Conservation (phyloP, 2,888 invertebrate genomes). For the Apodemia mormo region DNA sequence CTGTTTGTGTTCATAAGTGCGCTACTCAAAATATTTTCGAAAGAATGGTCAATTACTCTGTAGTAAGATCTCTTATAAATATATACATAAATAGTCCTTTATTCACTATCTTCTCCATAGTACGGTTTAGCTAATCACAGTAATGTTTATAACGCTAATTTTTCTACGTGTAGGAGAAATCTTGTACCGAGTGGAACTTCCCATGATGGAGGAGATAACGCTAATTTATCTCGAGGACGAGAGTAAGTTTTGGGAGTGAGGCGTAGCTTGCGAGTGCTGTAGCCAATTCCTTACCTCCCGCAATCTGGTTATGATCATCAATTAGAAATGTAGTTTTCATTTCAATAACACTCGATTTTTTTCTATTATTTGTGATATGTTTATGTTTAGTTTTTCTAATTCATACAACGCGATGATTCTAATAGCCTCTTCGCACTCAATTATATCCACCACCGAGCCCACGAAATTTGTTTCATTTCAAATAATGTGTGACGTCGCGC, state of each 20-base stretch:
- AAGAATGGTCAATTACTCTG: constrained; percentile 6
- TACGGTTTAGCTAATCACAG: constrained; percentile 48
- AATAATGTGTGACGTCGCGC: constrained; percentile 51
- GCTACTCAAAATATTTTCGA: constrained; percentile 47
- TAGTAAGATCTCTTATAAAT: neutral
- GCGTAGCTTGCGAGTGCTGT: constrained; percentile 86
- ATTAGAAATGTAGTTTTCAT: constrained; percentile 82
- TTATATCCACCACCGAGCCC: constrained; percentile 61
- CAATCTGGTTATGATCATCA: constrained; percentile 83
- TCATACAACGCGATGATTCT: constrained; percentile 74
- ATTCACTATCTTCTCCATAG: constrained; percentile 40
- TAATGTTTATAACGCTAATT: constrained; percentile 79
- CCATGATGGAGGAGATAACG: constrained; percentile 96
- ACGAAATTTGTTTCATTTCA: constrained; percentile 60
- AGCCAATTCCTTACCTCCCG: constrained; percentile 82
- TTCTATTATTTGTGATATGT: constrained; percentile 68
- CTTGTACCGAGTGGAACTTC: constrained; percentile 96
- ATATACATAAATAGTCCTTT: constrained; percentile 12
- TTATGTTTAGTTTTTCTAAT: constrained; percentile 67
- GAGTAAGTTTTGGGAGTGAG: constrained; percentile 85
- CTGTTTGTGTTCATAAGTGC: constrained; percentile 62
- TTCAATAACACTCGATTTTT: constrained; percentile 79
- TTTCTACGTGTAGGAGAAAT: constrained; percentile 89
- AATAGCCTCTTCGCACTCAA: constrained; percentile 75
- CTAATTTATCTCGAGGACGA: constrained; percentile 96